Conservation (phyloP, 2,888 invertebrate species). For the Orthonychiurus folsomi region DNA sequence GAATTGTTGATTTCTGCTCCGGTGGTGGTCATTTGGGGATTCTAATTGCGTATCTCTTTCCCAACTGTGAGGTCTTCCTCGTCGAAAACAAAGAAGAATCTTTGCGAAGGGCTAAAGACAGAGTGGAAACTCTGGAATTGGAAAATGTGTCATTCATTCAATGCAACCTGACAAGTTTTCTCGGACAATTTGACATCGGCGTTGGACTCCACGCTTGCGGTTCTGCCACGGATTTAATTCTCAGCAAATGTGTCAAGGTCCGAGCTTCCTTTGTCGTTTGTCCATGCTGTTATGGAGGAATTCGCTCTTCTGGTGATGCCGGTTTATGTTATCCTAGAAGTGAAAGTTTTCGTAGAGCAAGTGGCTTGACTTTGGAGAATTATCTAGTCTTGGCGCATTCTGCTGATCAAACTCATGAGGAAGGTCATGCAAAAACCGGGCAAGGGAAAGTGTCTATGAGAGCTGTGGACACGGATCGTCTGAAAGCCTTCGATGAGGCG, state of each 20-base stretch:
- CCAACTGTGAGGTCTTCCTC: constrained; percentile 66
- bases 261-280: constrained; percentile 77
- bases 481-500: constrained; percentile 48
- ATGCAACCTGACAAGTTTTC: constrained; percentile 83
- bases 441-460: constrained; percentile 82
- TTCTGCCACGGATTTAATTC: constrained; percentile 83
- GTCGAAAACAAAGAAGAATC: constrained; percentile 89
- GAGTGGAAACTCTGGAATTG: constrained; percentile 58
- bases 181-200: constrained; percentile 67
- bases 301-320: constrained; percentile 45
- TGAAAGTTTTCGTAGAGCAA: constrained; percentile 15
- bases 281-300: constrained; percentile 88
- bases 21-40: constrained; percentile 90
- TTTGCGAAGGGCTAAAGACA: constrained; percentile 60
- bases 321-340: not conserved
- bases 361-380: constrained; percentile 47
- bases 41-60: constrained; percentile 67
- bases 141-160: constrained; percentile 69
- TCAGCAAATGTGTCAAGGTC: constrained; percentile 66
- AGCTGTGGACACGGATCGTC: constrained; percentile 74
- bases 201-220: constrained; percentile 89
- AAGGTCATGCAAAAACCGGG: constrained; percentile 56
- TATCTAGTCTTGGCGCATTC: constrained; percentile 77
- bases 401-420: constrained; percentile 80
- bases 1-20: constrained; percentile 87